Conservation (phyloP, 1,140 invertebrate species). For the Microplitis demolitor region DNA sequence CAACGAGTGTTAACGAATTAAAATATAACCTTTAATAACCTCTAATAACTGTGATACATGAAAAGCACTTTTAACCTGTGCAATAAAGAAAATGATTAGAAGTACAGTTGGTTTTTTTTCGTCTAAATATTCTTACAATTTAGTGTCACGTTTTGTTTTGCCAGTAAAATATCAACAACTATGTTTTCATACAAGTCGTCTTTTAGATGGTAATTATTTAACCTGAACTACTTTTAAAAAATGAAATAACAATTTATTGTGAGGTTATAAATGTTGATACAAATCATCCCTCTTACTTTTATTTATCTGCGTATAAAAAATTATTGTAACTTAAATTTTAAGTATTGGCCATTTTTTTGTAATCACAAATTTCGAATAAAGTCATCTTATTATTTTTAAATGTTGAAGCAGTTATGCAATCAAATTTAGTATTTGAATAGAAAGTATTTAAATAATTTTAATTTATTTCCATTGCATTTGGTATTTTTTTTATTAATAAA, state of each 20-base stretch:
- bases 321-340: background rate
- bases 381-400: too few species aligned
- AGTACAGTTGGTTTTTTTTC: conserved; percentile 41
- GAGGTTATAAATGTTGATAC: conserved; percentile 23
- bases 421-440: conserved; percentile 6
- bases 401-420: conserved; percentile 41
- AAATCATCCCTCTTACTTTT: too few species aligned
- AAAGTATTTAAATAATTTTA: background rate
- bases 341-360: too few species aligned
- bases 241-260: conserved; percentile 25
- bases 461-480: too few species aligned
- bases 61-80: background rate
- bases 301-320: background rate
- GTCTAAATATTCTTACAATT: conserved; percentile 38
- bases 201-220: conserved; percentile 48
- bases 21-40: too few species aligned
- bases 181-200: conserved; percentile 53
- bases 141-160: conserved; percentile 36
- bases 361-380: too few species aligned
- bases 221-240: background rate
- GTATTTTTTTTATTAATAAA: too few species aligned
- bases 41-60: too few species aligned
- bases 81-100: conserved; percentile 38
- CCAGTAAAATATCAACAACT: conserved; percentile 46
- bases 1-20: too few species aligned